phyloP scores from a whole-genome alignment of 2,797 vertebrate genomes.

The Sebastes matsubarae region DNA sequence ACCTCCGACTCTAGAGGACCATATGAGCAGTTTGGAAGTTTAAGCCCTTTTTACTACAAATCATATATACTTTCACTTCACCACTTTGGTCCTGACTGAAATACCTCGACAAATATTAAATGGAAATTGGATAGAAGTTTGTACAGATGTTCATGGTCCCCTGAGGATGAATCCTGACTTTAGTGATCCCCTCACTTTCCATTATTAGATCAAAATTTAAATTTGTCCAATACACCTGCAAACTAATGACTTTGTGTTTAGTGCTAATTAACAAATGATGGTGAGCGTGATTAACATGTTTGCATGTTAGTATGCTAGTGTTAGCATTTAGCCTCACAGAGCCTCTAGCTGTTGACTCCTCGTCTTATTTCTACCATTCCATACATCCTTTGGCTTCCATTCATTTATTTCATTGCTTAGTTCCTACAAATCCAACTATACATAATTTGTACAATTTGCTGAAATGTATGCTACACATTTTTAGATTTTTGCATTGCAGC shows the following conservation, averaged over 20 bases:
- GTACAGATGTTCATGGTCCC: neutral
- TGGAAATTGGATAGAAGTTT: neutral
- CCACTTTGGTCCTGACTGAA: neutral
- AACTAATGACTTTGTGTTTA: neutral
- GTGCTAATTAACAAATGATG: neutral
- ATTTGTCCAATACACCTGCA: neutral
- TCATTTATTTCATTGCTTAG: no score
- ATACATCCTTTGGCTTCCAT: no score
- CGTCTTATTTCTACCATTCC: no score
- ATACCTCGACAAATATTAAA: neutral
- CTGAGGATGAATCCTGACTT: no score
- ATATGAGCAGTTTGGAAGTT: neutral
- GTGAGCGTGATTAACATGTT: no score
- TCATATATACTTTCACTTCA: neutral
- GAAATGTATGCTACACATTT: neutral
- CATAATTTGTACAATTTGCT: neutral
- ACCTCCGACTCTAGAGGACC: constrained; percentile 31
- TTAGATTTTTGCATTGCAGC: neutral
- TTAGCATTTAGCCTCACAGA: neutral
- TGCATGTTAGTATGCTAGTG: neutral
- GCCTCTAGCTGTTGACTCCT: no score
- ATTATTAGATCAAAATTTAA: neutral
- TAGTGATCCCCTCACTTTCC: no score
- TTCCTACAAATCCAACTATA: neutral
- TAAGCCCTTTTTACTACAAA: neutral